phyloP scores from a whole-genome alignment of 2,113 vertebrate species.

The Takifugu bimaculatus region DNA sequence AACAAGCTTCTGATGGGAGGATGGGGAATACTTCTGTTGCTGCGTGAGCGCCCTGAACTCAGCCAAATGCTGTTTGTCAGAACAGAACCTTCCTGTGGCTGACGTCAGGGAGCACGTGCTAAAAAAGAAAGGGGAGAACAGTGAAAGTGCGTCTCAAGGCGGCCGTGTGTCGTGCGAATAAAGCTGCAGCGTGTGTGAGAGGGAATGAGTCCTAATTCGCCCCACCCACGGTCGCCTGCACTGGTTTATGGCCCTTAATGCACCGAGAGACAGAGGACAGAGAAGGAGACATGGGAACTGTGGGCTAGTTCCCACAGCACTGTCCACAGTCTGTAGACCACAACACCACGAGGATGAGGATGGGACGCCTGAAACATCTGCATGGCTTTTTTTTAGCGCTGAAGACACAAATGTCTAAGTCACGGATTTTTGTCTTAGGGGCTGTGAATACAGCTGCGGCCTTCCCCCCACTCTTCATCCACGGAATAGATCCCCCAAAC shows the following conservation, averaged over 20 bases:
- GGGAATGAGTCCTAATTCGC: no score
- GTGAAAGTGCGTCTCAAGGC: conserved; percentile 1
- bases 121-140: neutral
- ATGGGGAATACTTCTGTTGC: conserved; percentile 4
- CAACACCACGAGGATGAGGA: neutral
- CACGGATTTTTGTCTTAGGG: neutral
- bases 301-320: no score
- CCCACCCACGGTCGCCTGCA: no score
- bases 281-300: neutral
- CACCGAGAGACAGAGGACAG: neutral
- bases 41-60: neutral
- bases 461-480: neutral
- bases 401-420: neutral
- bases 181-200: neutral
- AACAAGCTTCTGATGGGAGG: conserved; percentile 27
- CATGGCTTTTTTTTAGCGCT: no score
- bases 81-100: neutral
- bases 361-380: no score
- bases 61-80: neutral
- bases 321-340: neutral
- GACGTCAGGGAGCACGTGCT: neutral
- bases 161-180: neutral
- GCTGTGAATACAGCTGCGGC: neutral
- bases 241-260: no score
- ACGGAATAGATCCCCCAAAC: neutral